phyloP scores from a whole-genome alignment of 2,888 invertebrate species.

The Mongoloraphidia duomilia region DNA sequence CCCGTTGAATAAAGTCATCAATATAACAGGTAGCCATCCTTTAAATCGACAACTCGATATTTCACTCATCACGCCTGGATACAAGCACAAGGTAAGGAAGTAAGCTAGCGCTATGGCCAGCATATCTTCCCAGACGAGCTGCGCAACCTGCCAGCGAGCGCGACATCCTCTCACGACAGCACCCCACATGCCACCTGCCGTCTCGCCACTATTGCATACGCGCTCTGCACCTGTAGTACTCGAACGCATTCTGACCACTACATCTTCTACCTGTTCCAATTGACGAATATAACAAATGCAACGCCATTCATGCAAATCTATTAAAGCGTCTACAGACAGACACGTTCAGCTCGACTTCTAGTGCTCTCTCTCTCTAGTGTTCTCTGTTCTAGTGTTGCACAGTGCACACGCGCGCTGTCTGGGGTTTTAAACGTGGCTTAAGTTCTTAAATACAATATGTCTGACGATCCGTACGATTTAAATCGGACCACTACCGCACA shows the following conservation, averaged over 20 bases:
- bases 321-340: too few relatives aligned
- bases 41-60: conserved; percentile 69
- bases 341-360: too few relatives aligned
- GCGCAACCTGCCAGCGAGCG: conserved; percentile 67
- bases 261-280: conserved; percentile 58
- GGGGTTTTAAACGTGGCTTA: too few relatives aligned
- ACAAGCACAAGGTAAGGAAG: conserved; percentile 76
- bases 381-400: too few relatives aligned
- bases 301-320: too few relatives aligned
- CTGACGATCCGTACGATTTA: too few relatives aligned
- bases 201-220: conserved; percentile 23
- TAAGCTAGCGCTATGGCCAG: conserved; percentile 76
- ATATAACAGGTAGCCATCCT: conserved; percentile 82
- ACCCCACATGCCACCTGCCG: conserved; percentile 32
- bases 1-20: conserved; percentile 80
- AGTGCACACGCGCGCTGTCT: too few relatives aligned
- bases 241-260: conserved; percentile 47
- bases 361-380: too few relatives aligned
- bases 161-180: conserved; percentile 49
- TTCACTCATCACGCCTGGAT: conserved; percentile 84
- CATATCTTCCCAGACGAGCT: conserved; percentile 82
- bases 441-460: too few relatives aligned
- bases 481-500: too few relatives aligned
- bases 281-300: too few relatives aligned
- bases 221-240: conserved; percentile 18